These are phyloP conservation scores for Molossus alvarezi DNA, from an alignment of 2,797 vertebrate genomes.

Conservation along the genomic window DNA sequence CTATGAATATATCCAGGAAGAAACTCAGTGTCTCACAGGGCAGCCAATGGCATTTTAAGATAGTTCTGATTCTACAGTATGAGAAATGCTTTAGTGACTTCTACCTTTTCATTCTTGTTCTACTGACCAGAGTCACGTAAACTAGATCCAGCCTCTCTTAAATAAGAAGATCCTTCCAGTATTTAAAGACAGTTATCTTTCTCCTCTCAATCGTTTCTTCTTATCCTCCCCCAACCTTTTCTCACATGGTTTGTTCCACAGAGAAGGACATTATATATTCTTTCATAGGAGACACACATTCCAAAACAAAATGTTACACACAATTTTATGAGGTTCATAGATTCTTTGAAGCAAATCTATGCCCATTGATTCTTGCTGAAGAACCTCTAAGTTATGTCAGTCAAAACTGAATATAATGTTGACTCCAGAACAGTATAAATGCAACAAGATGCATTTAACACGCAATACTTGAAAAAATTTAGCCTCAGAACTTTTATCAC, in stretches of 20 bases:
- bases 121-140: not conserved
- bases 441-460: not conserved
- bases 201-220: not conserved
- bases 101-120: not conserved
- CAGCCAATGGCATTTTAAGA: not conserved
- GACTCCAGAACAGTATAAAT: not conserved
- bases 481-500: not conserved
- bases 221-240: not conserved
- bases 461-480: not conserved
- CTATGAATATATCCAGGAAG: not conserved
- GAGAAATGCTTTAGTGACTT: not conserved
- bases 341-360: not conserved
- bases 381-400: not conserved
- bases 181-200: not conserved
- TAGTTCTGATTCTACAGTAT: not conserved
- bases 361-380: not conserved
- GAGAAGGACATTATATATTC: not conserved
- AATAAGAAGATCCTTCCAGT: not conserved
- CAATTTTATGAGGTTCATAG: not conserved
- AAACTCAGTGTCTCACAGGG: not conserved
- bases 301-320: not conserved
- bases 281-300: not conserved
- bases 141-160: not conserved
- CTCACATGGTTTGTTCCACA: not conserved
- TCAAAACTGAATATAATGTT: not conserved